Conservation (phyloP, 2,113 vertebrate genomes). For the Geococcyx californianus region DNA sequence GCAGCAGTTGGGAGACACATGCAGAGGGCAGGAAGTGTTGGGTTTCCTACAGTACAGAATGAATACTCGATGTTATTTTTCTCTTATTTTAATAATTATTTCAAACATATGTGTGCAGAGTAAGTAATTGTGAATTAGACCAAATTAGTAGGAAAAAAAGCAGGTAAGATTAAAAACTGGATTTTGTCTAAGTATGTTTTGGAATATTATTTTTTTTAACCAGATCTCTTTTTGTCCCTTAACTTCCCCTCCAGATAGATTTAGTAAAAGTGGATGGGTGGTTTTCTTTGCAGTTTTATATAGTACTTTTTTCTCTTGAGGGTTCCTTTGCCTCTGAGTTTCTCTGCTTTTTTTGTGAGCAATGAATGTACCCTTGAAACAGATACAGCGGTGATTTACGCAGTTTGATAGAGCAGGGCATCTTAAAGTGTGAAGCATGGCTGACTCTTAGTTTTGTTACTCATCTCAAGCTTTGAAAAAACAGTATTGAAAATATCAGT, state of each 20-base stretch:
- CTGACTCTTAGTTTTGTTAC: neutral
- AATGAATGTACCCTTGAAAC: neutral
- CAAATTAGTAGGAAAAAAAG: neutral
- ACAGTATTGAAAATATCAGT: neutral
- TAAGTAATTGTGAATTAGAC: too few relatives aligned
- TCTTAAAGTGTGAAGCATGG: neutral
- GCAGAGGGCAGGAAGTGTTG: neutral
- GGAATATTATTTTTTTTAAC: neutral
- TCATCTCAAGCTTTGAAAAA: neutral
- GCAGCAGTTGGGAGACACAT: neutral
- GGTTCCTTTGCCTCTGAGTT: neutral
- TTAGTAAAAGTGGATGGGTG: neutral
- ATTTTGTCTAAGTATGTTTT: neutral
- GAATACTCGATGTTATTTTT: neutral
- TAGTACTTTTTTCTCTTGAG: neutral
- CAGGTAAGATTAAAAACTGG: neutral
- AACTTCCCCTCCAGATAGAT: neutral
- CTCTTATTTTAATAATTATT: neutral
- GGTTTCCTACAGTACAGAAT: neutral
- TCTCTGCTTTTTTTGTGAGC: neutral
- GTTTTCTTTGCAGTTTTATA: neutral
- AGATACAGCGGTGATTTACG: neutral
- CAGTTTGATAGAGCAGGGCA: neutral
- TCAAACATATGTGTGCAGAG: too few relatives aligned
- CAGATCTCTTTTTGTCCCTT: neutral